Base-by-base conservation (phyloP, 1,140 invertebrate species). In the Lordiphosa collinella region DNA sequence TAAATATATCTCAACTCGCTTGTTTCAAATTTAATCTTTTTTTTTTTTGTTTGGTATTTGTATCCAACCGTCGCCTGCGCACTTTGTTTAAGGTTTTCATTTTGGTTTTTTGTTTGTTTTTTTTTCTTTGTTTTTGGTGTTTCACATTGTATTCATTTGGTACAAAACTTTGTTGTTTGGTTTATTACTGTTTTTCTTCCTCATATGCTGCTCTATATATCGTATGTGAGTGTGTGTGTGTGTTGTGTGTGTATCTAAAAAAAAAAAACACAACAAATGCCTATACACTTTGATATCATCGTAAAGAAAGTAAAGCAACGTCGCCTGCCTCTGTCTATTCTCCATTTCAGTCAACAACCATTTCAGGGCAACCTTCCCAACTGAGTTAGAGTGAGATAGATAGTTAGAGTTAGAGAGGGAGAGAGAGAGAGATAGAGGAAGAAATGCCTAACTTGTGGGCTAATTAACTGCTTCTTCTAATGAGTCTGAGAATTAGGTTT, bases 241-340 rank as follows among this genome's bases (percentile, higher is more conserved):
- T 22, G 18, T n/a, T 34, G 31, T 37, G 9, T 48, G n/a, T 38
- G 13, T 38, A 18, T 41, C 4, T 41, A 41, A 11, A n/a, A 43
- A 43, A 43, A n/a, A 43, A 8, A 44, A 16, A 44, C n/a, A n/a
- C n/a, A 31, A 12, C 29, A 12, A 12, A 13, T 16, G 5, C 31
- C 25, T 44, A 43, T 43, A 44, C 13, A 44, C 41, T 25, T 44
- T 44, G 41, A 44, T 44, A 44, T n/a, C n/a, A n/a, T n/a, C n/a
- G n/a, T n/a, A n/a, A n/a, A n/a, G n/a, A n/a, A n/a, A n/a, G n/a
- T n/a, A n/a, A n/a, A n/a, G n/a, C n/a, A n/a, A n/a, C n/a, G n/a
- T n/a, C n/a, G n/a, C n/a, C n/a, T n/a, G n/a, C n/a, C n/a, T n/a
- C n/a, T n/a, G n/a, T n/a, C n/a, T n/a, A n/a, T n/a, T n/a, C n/a